These are phyloP conservation scores for Drosophila anceps DNA, from an alignment of 2,888 invertebrate genomes.

Conservation along the genomic window DNA sequence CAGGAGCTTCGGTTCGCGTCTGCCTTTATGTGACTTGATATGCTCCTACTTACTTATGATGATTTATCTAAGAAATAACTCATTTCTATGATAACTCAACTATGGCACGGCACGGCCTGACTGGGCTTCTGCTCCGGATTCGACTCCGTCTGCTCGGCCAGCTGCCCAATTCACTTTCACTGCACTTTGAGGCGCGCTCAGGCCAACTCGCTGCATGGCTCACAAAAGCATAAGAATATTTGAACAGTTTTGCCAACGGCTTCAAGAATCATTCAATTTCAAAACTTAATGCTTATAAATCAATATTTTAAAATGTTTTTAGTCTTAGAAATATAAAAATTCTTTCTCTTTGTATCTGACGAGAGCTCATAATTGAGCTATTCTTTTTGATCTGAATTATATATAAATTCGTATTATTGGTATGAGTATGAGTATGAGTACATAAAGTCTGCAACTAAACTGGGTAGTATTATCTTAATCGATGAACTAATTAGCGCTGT, in stretches of 20 bases:
- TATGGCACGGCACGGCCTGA: background rate
- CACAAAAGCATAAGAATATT: background rate
- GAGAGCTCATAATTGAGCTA: too few relatives aligned
- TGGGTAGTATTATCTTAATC: too few relatives aligned
- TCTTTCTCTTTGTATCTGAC: too few relatives aligned
- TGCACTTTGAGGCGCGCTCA: background rate
- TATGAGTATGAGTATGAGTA: too few relatives aligned
- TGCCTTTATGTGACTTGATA: slow-evolving; percentile 1
- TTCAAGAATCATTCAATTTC: background rate
- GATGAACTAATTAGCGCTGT: too few relatives aligned
- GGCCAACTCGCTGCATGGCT: background rate
- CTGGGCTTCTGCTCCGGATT: too few relatives aligned
- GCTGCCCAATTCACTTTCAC: slow-evolving; percentile 19
- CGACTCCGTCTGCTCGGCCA: background rate
- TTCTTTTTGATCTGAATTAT: too few relatives aligned
- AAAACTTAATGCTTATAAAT: background rate
- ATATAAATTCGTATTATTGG: too few relatives aligned
- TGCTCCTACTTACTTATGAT: slow-evolving; percentile 5
- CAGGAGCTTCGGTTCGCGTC: background rate
- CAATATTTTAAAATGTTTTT: background rate
- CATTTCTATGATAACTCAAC: slow-evolving; percentile 67
- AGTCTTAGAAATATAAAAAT: background rate
- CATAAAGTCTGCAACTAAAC: too few relatives aligned
- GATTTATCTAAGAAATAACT: slow-evolving; percentile 60
- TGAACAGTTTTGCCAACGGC: background rate